Evolutionary conservation across 1,140 invertebrate genomes (phyloP).

Genomic region (Caerostris extrusa): DNA sequence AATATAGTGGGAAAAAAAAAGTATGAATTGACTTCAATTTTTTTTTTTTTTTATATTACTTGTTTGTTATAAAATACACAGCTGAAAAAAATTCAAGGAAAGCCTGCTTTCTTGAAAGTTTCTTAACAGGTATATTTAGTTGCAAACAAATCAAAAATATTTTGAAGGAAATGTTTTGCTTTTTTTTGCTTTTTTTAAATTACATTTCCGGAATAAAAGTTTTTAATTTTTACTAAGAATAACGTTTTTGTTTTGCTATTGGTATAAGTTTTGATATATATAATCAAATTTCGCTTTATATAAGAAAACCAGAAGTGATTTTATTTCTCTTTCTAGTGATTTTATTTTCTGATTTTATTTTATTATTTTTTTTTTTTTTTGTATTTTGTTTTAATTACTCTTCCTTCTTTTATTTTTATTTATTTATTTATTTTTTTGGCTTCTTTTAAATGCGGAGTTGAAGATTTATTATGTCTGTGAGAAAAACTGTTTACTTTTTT

Average conservation of each 20-base stretch:
- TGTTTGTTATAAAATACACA: neutral
- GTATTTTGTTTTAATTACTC: neutral
- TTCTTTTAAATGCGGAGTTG: neutral
- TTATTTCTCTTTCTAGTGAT: neutral
- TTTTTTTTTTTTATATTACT: neutral
- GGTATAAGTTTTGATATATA: constrained; percentile 60
- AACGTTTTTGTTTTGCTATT: constrained; percentile 1
- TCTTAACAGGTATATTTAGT: no score
- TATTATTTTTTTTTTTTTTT: neutral
- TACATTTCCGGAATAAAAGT: no score
- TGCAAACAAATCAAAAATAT: no score
- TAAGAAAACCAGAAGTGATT: neutral
- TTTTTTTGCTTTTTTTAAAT: neutral
- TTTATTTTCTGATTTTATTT: no score
- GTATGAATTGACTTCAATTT: no score
- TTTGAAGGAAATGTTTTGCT: no score
- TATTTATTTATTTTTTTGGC: neutral
- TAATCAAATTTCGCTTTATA: constrained; percentile 40
- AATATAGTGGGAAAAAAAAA: no score
- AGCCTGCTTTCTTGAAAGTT: no score
- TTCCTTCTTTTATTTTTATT: constrained; percentile 7
- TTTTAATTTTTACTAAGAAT: no score
- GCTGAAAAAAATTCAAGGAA: no score
- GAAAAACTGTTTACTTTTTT: neutral
- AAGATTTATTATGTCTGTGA: neutral